phyloP scores from a whole-genome alignment of 2,888 invertebrate genomes.

The Erannis defoliaria region DNA sequence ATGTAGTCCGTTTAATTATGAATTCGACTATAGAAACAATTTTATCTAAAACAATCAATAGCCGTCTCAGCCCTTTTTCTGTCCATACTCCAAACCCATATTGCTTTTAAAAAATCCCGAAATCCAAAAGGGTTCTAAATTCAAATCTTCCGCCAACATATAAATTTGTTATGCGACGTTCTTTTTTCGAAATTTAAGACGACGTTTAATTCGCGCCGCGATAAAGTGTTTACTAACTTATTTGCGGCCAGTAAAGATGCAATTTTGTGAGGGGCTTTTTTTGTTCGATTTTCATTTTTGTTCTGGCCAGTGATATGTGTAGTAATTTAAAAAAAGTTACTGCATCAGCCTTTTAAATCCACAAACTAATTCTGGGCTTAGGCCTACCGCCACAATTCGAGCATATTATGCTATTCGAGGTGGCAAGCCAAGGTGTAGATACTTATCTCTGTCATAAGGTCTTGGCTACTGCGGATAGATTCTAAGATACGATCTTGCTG shows the following conservation, averaged over 20 bases:
- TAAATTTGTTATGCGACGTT: slow-evolving; percentile 61
- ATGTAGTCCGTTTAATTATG: too few species aligned
- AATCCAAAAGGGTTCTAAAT: slow-evolving; percentile 62
- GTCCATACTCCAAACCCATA: slow-evolving; percentile 34
- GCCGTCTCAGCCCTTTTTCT: slow-evolving; percentile 26
- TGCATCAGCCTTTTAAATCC: too few species aligned
- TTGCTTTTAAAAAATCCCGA: slow-evolving; percentile 54
- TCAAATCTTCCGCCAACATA: slow-evolving; percentile 63
- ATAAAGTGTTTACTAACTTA: slow-evolving; percentile 78
- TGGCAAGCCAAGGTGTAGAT: too few species aligned
- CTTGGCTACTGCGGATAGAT: too few species aligned
- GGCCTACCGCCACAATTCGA: too few species aligned
- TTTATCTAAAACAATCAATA: not conserved
- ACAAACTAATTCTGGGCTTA: too few species aligned
- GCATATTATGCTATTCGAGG: too few species aligned
- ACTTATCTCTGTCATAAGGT: too few species aligned
- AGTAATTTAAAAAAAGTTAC: too few species aligned
- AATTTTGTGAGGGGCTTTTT: not conserved
- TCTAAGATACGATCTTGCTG: too few species aligned
- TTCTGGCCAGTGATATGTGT: slow-evolving; percentile 1
- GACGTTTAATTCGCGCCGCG: slow-evolving; percentile 60
- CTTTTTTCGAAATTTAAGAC: slow-evolving; percentile 73
- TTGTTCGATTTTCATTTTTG: not conserved
- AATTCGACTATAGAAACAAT: not conserved
- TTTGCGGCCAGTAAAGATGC: slow-evolving; percentile 51